phyloP scores from a whole-genome alignment of 2,113 vertebrate species.

The Holacanthus passer region DNA sequence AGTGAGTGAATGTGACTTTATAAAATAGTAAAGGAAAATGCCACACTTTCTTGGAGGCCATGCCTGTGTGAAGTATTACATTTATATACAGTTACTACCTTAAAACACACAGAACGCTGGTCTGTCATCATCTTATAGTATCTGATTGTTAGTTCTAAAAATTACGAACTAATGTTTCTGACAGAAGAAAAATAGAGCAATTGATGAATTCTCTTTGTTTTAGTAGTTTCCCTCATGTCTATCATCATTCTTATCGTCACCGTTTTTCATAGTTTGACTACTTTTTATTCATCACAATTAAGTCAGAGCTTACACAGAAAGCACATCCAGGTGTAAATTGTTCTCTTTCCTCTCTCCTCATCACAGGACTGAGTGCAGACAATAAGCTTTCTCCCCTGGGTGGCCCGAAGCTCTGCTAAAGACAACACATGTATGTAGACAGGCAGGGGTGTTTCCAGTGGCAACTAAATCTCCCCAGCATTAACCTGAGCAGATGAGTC shows the following conservation, averaged over 20 bases:
- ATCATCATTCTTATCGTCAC: background rate
- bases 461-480: slow-evolving; percentile 74
- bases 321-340: slow-evolving; percentile 18
- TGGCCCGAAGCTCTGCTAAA: slow-evolving; percentile 40
- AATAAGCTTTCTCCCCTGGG: slow-evolving; percentile 54
- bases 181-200: background rate
- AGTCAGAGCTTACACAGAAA: background rate
- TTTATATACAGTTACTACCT: background rate
- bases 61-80: background rate
- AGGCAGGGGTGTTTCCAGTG: slow-evolving; percentile 72
- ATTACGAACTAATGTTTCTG: background rate
- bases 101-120: background rate
- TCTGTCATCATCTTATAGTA: background rate
- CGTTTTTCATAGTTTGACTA: background rate
- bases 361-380: slow-evolving; percentile 44
- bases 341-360: background rate
- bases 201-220: background rate
- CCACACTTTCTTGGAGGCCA: background rate
- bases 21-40: background rate
- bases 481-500: slow-evolving; percentile 69
- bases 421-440: slow-evolving; percentile 73
- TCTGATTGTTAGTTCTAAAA: background rate
- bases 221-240: background rate
- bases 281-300: background rate
- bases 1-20: background rate